Evolutionary conservation across 2,888 invertebrate species (phyloP).

Genomic region (Smittia aterrima): DNA sequence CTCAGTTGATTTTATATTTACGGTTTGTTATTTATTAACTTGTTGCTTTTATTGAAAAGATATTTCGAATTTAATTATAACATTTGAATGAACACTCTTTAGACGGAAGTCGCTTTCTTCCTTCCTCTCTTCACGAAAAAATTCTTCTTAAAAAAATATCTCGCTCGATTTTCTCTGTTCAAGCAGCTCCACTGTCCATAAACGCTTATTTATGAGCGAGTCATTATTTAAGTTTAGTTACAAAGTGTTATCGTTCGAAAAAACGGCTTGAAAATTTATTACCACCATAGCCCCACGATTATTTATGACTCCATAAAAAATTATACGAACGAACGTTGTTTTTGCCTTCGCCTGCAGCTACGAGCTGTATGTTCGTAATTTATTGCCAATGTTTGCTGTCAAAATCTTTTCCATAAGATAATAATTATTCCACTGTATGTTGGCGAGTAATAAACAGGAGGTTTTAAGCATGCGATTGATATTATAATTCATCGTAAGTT

Average conservation of each 20-base stretch:
- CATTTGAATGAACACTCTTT: no score
- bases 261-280: background rate
- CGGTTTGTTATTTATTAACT: no score
- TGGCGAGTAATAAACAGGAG: background rate
- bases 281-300: background rate
- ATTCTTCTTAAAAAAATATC: background rate
- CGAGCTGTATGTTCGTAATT: constrained; percentile 26
- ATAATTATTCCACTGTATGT: constrained; percentile 15
- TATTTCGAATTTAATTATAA: no score
- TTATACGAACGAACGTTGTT: constrained; percentile 41
- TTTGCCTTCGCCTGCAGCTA: constrained; percentile 24
- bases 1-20: no score
- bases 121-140: background rate
- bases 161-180: no score
- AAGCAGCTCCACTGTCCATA: constrained; percentile 8
- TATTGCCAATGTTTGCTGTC: constrained; percentile 40
- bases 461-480: background rate
- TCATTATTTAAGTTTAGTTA: constrained; percentile 34
- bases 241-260: constrained; percentile 38
- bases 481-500: background rate
- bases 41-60: no score
- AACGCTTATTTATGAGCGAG: constrained; percentile 37
- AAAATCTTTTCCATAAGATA: constrained; percentile 41
- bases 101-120: no score
- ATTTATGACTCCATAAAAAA: constrained; percentile 40